Percentiles rank a stretch among this genome's conserved stretches.
These are phyloP conservation scores for Drosophila santomea DNA, from an alignment of 1,140 invertebrate species.

Conservation along the genomic window DNA sequence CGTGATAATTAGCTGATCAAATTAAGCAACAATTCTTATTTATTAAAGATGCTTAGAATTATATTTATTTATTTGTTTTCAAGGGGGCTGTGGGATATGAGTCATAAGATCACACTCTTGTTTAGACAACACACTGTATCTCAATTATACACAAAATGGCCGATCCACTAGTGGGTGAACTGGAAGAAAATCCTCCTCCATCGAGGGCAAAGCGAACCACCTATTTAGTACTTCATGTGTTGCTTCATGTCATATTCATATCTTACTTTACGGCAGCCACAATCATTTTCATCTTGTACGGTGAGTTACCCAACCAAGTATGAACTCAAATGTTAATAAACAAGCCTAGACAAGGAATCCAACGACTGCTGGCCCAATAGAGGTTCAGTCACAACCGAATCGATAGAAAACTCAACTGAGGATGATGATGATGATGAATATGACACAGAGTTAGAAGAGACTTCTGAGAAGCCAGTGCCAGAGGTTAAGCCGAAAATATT, in stretches of 20 bases:
- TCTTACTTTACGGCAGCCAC: slow-evolving; percentile 31
- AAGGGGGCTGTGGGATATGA: not conserved
- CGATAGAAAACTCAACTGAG: not conserved
- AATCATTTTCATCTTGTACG: slow-evolving; percentile 1
- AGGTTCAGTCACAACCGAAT: not conserved
- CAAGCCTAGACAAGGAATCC: not conserved
- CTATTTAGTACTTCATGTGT: slow-evolving; percentile 3
- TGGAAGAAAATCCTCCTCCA: not conserved
- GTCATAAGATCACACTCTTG: not conserved
- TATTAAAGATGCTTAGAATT: slow-evolving; percentile 16
- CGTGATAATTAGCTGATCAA: slow-evolving; percentile 5
- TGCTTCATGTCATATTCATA: slow-evolving; percentile 41
- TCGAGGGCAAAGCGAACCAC: not conserved
- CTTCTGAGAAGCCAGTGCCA: not conserved
- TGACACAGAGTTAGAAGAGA: not conserved
- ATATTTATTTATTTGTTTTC: not conserved
- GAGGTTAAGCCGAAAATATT: slow-evolving; percentile 11
- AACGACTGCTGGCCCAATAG: not conserved
- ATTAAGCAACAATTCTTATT: slow-evolving; percentile 11
- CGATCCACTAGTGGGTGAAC: not conserved
- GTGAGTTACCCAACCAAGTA: slow-evolving; percentile 2
- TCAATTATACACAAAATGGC: not conserved
- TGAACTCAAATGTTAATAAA: not conserved
- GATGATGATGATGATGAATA: not conserved
- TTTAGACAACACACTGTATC: not conserved